Evolutionary conservation across 2,888 invertebrate species (phyloP), one percentile per base, ranked within the genome.

Genomic region (Melitaea athalia): DNA sequence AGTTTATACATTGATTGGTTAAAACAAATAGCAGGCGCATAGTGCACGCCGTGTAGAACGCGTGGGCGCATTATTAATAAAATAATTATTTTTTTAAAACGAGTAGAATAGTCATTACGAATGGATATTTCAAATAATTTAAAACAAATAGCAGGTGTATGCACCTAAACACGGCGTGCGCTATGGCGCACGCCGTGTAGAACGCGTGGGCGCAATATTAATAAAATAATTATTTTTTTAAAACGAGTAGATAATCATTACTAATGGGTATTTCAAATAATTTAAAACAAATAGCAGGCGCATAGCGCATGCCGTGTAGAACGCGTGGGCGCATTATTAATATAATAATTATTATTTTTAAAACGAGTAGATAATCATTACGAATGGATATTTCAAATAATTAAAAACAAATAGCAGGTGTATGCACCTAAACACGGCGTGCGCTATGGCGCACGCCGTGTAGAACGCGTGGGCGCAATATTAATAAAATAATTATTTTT

Each of bases 1-100:
- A 80, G 79, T 83, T 81, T 82, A 83, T 84, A 86, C 82, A 86
- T 79, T 77, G 79, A 84, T 85, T 85, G 82, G 83, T 72, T 69
- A 62, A 62, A 63, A 55, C 63, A 68, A 68, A 72, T 69, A 74
- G 76, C 74, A 61, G 68, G 79, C 80, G 77, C 63, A 10, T 43
- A 31, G 17, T 11, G 50, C 67, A 59, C 57, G 50, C 57, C 15
- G 57, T 42, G 3, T 11, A 15, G 5, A 42, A 42, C 57, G 42
- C 42, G 57, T 15, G 57, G 42, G 5, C 57, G 57, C 38, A 15
- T 42, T 15, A 5, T 47, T 59, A 10, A 52, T 55, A 33, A 49
- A 69, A 59, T 64, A 33, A 53, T 59, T 64, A 49, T n/a, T n/a
- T n/a, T n/a, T n/a, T 38, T 7, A 45, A 49, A 42, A 38, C 38